Percentiles rank a stretch among this genome's conserved stretches.
Evolutionary conservation across 1,140 invertebrate species (phyloP).

Genomic region (Gonioctena quinquepunctata): DNA sequence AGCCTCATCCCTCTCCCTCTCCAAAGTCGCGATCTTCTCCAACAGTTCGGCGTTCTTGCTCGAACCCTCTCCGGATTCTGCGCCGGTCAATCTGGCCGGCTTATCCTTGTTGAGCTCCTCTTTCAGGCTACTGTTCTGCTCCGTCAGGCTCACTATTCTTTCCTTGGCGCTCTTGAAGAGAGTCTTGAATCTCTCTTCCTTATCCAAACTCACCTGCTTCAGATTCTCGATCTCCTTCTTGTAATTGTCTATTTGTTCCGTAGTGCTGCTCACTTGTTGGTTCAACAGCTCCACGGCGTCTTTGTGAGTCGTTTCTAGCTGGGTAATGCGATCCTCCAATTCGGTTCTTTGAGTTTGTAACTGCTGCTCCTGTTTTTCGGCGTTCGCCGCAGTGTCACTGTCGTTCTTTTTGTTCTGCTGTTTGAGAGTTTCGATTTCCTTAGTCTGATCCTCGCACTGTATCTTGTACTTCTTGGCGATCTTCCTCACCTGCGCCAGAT

Average conservation of each 20-base stretch:
- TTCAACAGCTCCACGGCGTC: slow-evolving; percentile 67
- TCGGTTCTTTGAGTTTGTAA: slow-evolving; percentile 61
- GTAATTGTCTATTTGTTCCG: slow-evolving; percentile 68
- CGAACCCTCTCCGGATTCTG: slow-evolving; percentile 18
- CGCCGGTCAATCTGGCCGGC: slow-evolving; percentile 54
- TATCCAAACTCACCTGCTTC: slow-evolving; percentile 65
- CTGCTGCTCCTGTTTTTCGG: slow-evolving; percentile 55
- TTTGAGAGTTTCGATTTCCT: slow-evolving; percentile 65
- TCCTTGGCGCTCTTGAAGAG: slow-evolving; percentile 73
- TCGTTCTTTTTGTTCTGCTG: slow-evolving; percentile 53
- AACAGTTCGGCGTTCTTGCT: slow-evolving; percentile 33
- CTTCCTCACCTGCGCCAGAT: slow-evolving; percentile 81
- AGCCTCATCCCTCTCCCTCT: slow-evolving; percentile 73
- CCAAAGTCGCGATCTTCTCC: slow-evolving; percentile 38
- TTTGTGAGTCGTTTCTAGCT: slow-evolving; percentile 56
- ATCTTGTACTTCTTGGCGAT: slow-evolving; percentile 92
- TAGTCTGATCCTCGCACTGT: slow-evolving; percentile 75
- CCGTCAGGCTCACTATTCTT: slow-evolving; percentile 70
- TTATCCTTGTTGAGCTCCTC: slow-evolving; percentile 63
- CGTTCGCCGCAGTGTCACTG: slow-evolving; percentile 40
- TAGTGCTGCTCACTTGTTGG: slow-evolving; percentile 60
- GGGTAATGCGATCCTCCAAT: slow-evolving; percentile 53
- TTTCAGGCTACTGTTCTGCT: slow-evolving; percentile 65
- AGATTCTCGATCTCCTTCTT: slow-evolving; percentile 73
- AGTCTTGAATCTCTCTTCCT: slow-evolving; percentile 74